Percentiles rank a stretch among this genome's conserved stretches.
phyloP scores from a whole-genome alignment of 64 coral and sea anemone species.

The Pocillopora damicornis region DNA sequence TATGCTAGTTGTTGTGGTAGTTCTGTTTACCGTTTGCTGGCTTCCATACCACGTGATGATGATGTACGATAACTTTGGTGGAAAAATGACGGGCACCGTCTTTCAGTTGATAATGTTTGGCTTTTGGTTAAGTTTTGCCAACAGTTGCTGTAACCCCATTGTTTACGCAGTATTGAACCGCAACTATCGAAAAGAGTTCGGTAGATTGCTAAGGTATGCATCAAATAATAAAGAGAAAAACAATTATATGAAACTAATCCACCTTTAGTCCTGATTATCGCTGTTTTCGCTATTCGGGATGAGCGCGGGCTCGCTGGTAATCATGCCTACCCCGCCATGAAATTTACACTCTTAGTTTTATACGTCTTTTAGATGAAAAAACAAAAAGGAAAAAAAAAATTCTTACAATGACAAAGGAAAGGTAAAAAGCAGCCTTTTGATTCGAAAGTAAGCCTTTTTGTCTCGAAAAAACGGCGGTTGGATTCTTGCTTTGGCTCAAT shows the following conservation, averaged over 20 bases:
- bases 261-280: no score
- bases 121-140: constrained; percentile 43
- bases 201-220: constrained; percentile 25
- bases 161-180: constrained; percentile 63
- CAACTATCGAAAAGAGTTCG: constrained; percentile 57
- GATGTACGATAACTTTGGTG: neutral
- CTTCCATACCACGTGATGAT: constrained; percentile 38
- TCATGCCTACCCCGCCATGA: no score
- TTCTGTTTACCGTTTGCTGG: constrained; percentile 46
- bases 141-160: constrained; percentile 59
- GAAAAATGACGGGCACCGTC: neutral
- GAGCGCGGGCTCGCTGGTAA: no score
- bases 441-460: no score
- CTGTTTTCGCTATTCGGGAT: no score
- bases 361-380: no score
- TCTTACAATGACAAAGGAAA: no score
- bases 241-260: no score
- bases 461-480: no score
- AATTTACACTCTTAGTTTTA: no score
- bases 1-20: constrained; percentile 54
- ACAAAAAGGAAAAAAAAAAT: no score
- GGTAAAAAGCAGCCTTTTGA: no score
- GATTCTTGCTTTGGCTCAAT: neutral
- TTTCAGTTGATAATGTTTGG: neutral
- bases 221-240: neutral